phyloP scores from a whole-genome alignment of 2,113 vertebrate genomes.

The Hippocampus guttulatus region DNA sequence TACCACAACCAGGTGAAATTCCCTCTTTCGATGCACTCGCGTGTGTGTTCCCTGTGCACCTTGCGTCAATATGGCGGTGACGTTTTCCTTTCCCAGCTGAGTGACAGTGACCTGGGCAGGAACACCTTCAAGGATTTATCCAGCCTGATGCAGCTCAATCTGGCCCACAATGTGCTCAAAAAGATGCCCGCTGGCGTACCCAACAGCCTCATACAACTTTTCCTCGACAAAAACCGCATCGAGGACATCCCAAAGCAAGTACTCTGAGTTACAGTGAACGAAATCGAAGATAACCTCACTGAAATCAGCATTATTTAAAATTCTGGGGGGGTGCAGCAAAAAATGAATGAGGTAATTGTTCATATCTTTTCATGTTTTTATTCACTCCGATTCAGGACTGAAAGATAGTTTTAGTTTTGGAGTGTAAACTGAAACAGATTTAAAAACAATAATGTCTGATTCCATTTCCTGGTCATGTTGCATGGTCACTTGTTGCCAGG shows the following conservation, averaged over 20 bases:
- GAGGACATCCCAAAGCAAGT: constrained; percentile 81
- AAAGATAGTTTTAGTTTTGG: too few relatives aligned
- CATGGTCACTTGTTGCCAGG: background rate
- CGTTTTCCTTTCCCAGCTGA: constrained; percentile 49
- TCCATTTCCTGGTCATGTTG: background rate
- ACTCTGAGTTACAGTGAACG: constrained; percentile 10
- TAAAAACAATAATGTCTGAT: too few relatives aligned
- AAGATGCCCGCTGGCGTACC: constrained; percentile 91
- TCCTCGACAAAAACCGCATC: constrained; percentile 90
- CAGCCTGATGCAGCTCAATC: constrained; percentile 91
- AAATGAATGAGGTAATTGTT: too few relatives aligned
- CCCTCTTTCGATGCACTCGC: background rate
- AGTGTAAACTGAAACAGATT: too few relatives aligned
- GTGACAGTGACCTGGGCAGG: constrained; percentile 80
- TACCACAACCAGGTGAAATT: constrained; percentile 83
- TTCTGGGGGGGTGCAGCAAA: too few relatives aligned
- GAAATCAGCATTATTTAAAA: background rate
- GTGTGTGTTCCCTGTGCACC: background rate
- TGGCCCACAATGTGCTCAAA: constrained; percentile 85
- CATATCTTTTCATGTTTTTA: too few relatives aligned
- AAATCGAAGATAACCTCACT: background rate
- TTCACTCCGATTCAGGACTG: too few relatives aligned
- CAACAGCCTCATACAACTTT: constrained; percentile 82
- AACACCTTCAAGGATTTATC: constrained; percentile 90
- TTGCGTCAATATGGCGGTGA: background rate